Evolutionary conservation across 2,888 invertebrate genomes (phyloP).

Genomic region (Melitaea athalia): DNA sequence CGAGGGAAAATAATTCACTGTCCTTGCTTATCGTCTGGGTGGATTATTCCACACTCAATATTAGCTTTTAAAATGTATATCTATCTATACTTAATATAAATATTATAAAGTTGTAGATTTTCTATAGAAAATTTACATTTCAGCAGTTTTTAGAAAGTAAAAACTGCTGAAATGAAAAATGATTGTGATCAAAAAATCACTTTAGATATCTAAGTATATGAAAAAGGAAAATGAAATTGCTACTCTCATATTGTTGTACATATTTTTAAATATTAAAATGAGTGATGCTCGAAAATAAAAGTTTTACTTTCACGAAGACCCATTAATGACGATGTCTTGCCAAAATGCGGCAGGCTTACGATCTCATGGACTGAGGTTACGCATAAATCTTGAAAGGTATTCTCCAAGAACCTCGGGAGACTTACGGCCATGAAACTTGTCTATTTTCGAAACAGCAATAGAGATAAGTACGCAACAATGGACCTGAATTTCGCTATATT

Average conservation of each 20-base stretch:
- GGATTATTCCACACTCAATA: conserved; percentile 19
- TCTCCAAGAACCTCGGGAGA: conserved; percentile 51
- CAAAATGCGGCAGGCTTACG: conserved; percentile 45
- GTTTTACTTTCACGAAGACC: conserved; percentile 23
- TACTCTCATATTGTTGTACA: background rate
- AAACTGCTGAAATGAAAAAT: too few species aligned
- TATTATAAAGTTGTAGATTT: too few species aligned
- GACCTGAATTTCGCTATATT: conserved; percentile 26
- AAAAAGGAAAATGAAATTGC: background rate
- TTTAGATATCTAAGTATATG: background rate
- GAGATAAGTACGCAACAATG: conserved; percentile 54
- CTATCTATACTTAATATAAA: too few species aligned
- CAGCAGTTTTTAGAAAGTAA: too few species aligned
- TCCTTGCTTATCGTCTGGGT: conserved; percentile 21
- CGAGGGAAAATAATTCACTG: conserved; percentile 39
- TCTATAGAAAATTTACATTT: background rate
- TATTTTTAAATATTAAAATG: conserved; percentile 7
- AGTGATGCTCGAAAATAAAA: conserved; percentile 19
- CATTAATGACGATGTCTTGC: conserved; percentile 22
- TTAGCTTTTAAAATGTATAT: background rate
- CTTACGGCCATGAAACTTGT: conserved; percentile 55
- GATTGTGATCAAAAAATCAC: background rate
- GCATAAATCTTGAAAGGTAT: conserved; percentile 67
- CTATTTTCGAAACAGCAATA: conserved; percentile 61
- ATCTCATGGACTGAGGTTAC: conserved; percentile 59